These are phyloP conservation scores for Tachysurus vachellii DNA, from an alignment of 2,113 vertebrate genomes.

Conservation along the genomic window DNA sequence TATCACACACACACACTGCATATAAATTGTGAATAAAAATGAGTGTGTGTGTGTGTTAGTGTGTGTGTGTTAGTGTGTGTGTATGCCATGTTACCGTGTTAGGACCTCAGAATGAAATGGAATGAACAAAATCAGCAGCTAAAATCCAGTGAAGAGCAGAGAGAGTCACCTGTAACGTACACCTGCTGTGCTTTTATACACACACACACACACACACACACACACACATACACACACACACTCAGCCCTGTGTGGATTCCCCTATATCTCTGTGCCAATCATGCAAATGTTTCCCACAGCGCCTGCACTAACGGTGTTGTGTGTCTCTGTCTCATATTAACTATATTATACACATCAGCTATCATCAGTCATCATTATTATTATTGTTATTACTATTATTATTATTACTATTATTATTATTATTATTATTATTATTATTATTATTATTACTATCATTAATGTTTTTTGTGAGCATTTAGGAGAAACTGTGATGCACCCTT, in stretches of 20 bases:
- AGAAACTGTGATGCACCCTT: neutral
- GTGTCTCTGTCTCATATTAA: neutral
- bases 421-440: neutral
- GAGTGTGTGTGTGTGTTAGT: neutral
- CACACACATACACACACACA: slow-evolving; percentile 26
- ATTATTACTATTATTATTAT: neutral
- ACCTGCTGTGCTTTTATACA: slow-evolving; percentile 47
- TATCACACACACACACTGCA: neutral
- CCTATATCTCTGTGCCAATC: slow-evolving; percentile 35
- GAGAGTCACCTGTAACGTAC: slow-evolving; percentile 40
- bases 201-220: slow-evolving; percentile 27
- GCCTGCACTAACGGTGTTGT: slow-evolving; percentile 10
- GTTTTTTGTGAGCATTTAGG: neutral
- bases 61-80: neutral
- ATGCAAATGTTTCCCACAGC: slow-evolving; percentile 34
- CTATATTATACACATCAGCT: neutral
- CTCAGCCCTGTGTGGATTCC: slow-evolving; percentile 38
- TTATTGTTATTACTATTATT: neutral
- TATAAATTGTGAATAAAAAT: neutral
- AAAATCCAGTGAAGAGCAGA: slow-evolving; percentile 9
- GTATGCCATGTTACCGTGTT: slow-evolving; percentile 8
- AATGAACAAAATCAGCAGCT: slow-evolving; percentile 17
- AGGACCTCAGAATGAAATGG: neutral
- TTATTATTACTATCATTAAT: neutral
- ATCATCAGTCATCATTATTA: too few species aligned